Evolutionary conservation across 2,797 vertebrate species (phyloP), one percentile per base, ranked within the genome.

Genomic region (Anolis apletophallus): DNA sequence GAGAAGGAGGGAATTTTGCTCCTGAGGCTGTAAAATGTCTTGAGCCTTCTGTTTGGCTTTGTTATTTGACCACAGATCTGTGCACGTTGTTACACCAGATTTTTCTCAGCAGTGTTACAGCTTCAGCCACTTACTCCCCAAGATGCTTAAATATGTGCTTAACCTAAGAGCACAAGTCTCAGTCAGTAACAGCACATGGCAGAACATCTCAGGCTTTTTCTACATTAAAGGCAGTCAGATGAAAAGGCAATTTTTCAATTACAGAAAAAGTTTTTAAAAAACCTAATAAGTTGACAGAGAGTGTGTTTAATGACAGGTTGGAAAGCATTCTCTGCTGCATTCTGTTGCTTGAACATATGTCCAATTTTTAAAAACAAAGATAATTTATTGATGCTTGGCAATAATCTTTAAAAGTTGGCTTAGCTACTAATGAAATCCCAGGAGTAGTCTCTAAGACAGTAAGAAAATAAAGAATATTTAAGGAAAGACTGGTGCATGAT

Each of bases 371-470:
- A 50, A 80, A 68, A 59, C 23, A n/a, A n/a, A 32, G 16, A 85
- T 86, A 90, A 84, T 1, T 0, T 29, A 29, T 8, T 76, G 83
- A 75, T 3, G 46, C 61, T 13, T 2, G 6, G 64, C 78, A 82
- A 59, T 52, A 34, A 81, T 36, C 55, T 88, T n/a, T 86, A 87
- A 91, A 84, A 83, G n/a, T 34, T 2, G 46, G 34, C 52, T 73
- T 76, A 88, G 78, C 16, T 29, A 23, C 55, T 84, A 93, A 89
- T 84, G 84, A 82, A 84, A 87, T 29, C 83, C 46, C 76, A 85
- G 46, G 10, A 89, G 68, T 3, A 5, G 1, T 26, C 34, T 86
- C 57, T 55, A 89, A 89, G 61, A 36, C 85, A 87, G 73, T 6
- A n/a, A n/a, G n/a, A n/a, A n/a, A n/a, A n/a, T n/a, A n/a, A 87